phyloP scores from a whole-genome alignment of 2,888 invertebrate genomes.

The Lasiommata megera region DNA sequence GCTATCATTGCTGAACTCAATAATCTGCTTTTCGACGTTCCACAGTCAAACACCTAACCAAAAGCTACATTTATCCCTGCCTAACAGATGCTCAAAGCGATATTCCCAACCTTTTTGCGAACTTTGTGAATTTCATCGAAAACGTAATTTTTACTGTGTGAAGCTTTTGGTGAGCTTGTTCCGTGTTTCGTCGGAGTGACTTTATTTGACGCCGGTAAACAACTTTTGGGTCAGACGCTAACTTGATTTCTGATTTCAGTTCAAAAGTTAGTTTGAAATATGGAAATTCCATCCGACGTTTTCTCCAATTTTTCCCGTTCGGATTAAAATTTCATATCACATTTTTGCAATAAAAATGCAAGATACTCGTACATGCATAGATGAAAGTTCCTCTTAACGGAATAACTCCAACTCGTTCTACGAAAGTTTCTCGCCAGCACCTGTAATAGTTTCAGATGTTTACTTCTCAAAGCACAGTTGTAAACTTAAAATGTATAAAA shows the following conservation, averaged over 20 bases:
- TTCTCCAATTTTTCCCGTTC: neutral
- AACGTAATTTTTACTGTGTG: slow-evolving; percentile 17
- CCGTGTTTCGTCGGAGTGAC: slow-evolving; percentile 1
- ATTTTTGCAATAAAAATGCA: neutral
- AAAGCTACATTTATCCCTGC: slow-evolving; percentile 37
- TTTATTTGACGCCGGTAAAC: slow-evolving; percentile 27
- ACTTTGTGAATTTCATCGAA: slow-evolving; percentile 23
- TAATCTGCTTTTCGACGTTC: neutral
- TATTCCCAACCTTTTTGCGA: slow-evolving; percentile 35
- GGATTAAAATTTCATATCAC: neutral
- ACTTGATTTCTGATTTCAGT: slow-evolving; percentile 16
- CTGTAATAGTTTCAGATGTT: too few species aligned
- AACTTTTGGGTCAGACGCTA: slow-evolving; percentile 18
- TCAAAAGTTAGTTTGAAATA: neutral
- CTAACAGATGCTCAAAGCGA: slow-evolving; percentile 37
- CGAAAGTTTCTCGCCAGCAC: neutral
- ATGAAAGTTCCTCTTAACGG: too few species aligned
- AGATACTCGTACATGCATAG: too few species aligned
- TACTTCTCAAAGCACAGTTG: too few species aligned
- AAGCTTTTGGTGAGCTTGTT: slow-evolving; percentile 15
- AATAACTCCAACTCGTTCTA: neutral
- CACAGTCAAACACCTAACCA: neutral
- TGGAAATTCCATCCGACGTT: neutral
- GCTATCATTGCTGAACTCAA: neutral
- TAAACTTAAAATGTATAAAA: too few species aligned